Percentiles rank a stretch among this genome's conserved stretches.
Evolutionary conservation across 1,140 invertebrate genomes (phyloP).

Genomic region (Plodia interpunctella): DNA sequence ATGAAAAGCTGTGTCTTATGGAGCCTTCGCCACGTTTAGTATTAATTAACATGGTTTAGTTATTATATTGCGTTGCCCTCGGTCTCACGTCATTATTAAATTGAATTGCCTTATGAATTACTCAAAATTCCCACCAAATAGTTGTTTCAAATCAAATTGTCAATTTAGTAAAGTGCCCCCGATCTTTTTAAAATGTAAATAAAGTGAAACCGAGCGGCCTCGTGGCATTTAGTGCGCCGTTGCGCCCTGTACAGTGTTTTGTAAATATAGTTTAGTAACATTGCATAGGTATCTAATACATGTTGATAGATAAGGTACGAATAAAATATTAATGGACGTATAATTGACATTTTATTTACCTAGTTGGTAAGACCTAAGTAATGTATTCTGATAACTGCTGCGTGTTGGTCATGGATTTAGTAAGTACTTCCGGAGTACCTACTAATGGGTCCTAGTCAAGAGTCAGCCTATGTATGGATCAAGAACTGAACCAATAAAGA

Average conservation of each 20-base stretch:
- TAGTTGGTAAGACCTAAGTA: no score
- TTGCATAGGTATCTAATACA: constrained; percentile 37
- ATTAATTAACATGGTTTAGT: constrained; percentile 37
- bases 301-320: constrained; percentile 65
- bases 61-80: constrained; percentile 26
- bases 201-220: constrained; percentile 12
- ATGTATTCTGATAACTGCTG: no score
- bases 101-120: not conserved
- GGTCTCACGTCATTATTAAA: constrained; percentile 11
- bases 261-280: constrained; percentile 60
- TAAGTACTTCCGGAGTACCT: no score
- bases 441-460: no score
- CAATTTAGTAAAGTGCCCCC: no score
- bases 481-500: no score
- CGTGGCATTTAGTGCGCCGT: constrained; percentile 55
- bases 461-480: no score
- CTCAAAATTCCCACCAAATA: no score
- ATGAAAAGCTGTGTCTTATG: constrained; percentile 32
- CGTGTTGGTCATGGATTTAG: no score
- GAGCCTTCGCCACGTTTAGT: constrained; percentile 56
- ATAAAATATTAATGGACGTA: constrained; percentile 70
- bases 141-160: no score
- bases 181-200: no score
- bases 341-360: constrained; percentile 24
- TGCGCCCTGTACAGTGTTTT: constrained; percentile 58